Base-by-base conservation (phyloP, 2,113 vertebrate genomes). In the Rhipidura dahli region DNA sequence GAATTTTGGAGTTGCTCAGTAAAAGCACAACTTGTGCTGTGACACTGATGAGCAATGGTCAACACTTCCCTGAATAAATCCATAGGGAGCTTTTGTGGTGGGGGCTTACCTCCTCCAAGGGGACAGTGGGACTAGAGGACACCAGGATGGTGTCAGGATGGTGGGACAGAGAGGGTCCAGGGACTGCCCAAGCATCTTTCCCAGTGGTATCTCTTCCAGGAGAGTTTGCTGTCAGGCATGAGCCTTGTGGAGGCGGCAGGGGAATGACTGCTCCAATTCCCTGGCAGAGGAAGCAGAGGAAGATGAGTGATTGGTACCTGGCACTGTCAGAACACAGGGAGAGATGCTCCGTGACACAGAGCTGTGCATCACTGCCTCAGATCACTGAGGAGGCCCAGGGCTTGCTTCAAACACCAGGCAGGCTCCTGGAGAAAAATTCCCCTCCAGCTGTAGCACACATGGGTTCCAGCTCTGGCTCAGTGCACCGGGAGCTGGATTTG, bases 301-400 rank as follows among this genome's bases (percentile, higher is more conserved):
- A 1, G 0, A 21, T 89, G 92, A 91, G 24, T 17, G 71, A 27
- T 42, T 0, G 0, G 0, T 33, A 53, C 51, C 33, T 61, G 81
- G 50, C 84, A 77, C 76, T 16, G 28, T 77, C 87, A 77, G 63
- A 39, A 13, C 31, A 17, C 21, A 2, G 4, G 6, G 37, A 15
- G 72, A 33, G 83, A 47, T 72, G 63, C 54, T 87, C 17, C 0
- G 6, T 91, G 87, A 56, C 57, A 26, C 1, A 1, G 18, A 53
- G 70, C 60, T n/a, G 60, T 70, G 73, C 24, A 7, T 56, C n/a
- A 14, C 60, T 78, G 75, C 61, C 42, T 24, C 2, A 1, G 8
- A 5, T 71, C 1, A 0, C 63, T 35, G 13, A 26, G 44, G 53
- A 28, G 61, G 33, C 53, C 9, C 6, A 18, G 68, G 63, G 83